Conservation (phyloP, 2,888 invertebrate genomes). For the Laothoe populi region DNA sequence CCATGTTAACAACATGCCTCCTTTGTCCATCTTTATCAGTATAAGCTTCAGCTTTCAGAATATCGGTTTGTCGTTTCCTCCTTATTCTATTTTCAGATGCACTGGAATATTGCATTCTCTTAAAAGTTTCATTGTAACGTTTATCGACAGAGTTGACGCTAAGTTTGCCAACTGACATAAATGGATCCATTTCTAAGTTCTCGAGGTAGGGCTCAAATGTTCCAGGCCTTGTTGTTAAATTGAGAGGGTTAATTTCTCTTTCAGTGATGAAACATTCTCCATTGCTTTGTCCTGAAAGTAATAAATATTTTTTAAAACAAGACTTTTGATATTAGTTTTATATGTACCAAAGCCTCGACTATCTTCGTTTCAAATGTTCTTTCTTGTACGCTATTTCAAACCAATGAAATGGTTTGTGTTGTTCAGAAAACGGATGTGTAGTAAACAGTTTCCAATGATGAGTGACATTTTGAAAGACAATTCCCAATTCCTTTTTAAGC, state of each 20-base stretch:
- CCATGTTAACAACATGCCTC: conserved; percentile 91
- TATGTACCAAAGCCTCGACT: too few species aligned
- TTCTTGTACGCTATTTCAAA: too few species aligned
- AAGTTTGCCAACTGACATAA: conserved; percentile 62
- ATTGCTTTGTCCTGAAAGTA: conserved; percentile 82
- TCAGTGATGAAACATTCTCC: conserved; percentile 87
- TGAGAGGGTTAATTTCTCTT: conserved; percentile 88
- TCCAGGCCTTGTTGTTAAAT: conserved; percentile 77
- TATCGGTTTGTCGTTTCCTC: conserved; percentile 87
- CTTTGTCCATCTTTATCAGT: conserved; percentile 88
- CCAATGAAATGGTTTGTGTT: too few species aligned
- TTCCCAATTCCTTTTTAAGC: too few species aligned
- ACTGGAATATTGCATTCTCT: conserved; percentile 57
- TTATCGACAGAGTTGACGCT: conserved; percentile 69
- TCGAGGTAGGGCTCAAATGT: conserved; percentile 75
- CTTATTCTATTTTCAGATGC: conserved; percentile 76
- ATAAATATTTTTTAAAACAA: not conserved
- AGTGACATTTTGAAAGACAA: too few species aligned
- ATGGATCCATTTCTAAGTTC: conserved; percentile 77
- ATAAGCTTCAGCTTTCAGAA: conserved; percentile 89
- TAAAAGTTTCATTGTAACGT: conserved; percentile 62
- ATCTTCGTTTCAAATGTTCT: too few species aligned
- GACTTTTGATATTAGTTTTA: too few species aligned
- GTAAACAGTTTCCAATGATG: too few species aligned
- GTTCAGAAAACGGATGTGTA: too few species aligned